Evolutionary conservation across 2,888 invertebrate species (phyloP), one percentile per base, ranked within the genome.

Genomic region (Eilema caniola): DNA sequence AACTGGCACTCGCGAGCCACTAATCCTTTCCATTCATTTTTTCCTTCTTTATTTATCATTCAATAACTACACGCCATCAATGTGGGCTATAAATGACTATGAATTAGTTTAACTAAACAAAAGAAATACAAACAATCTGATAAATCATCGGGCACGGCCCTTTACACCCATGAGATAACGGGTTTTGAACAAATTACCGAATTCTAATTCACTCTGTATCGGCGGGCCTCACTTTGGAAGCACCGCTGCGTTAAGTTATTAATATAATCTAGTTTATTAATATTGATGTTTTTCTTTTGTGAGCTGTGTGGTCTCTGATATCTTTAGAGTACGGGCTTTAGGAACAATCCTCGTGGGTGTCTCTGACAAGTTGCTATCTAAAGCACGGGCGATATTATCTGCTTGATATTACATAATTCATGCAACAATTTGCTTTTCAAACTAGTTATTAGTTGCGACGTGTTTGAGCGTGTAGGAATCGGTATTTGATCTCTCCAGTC

Each of bases 281-380:
- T 70, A 66, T 62, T 62, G 25, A 33, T 70, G 53, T 23, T 31
- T 33, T 31, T 56, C 31, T 57, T 66, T 57, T 37, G 24, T 66
- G 53, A 57, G 37, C n/a, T 68, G 71, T 71, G 71, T 71, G 68
- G 71, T 71, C 68, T 33, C 47, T 24, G 57, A 62, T 65, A 71
- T 68, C 61, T 67, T 62, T 31, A 66, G 53, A 25, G 33, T 31
- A 57, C 41, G n/a, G 41, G 56, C 41, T 31, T 62, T 31, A 28
- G 60, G 57, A 69, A 61, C 60, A 16, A 12, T 57, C 62, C 14
- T 4, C 14, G 71, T 71, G 62, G 68, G 68, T 41, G 65, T 68
- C 10, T 1, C 11, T 28, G n/a, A 16, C 41, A 66, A 41, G n/a
- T 41, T 56, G 56, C 57, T 62, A 57, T 41, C n/a, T 25, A 25